Conservation (phyloP, 2,113 vertebrate genomes). For the Ophiodon elongatus region DNA sequence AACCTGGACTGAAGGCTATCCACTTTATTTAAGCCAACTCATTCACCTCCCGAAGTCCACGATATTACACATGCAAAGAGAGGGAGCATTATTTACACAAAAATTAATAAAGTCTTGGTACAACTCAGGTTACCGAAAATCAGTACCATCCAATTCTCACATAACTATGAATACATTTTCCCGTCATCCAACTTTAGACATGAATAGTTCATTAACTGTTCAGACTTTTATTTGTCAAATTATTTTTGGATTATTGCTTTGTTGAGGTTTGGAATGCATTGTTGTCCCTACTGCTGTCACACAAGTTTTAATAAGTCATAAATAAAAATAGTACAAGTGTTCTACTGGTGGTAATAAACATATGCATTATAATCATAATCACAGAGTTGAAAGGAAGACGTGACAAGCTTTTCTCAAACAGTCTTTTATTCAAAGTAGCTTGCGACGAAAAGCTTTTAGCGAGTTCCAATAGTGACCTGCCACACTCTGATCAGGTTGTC, state of each 20-base stretch:
- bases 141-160: not conserved
- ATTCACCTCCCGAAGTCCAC: not conserved
- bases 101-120: not conserved
- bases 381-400: not conserved
- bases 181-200: not conserved
- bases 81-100: not conserved
- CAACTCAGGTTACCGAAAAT: not conserved
- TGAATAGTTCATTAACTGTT: not conserved
- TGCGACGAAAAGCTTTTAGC: slow-evolving; percentile 83
- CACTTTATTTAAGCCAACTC: too few species aligned
- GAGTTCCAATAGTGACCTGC: slow-evolving; percentile 96
- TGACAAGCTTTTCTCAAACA: slow-evolving; percentile 64
- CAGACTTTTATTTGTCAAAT: not conserved
- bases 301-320: not conserved
- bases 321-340: not conserved
- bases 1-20: too few species aligned
- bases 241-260: not conserved
- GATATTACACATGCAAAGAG: too few species aligned
- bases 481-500: slow-evolving; percentile 97
- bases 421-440: slow-evolving; percentile 81
- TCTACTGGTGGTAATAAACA: not conserved
- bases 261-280: not conserved
- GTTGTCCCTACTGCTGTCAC: not conserved
- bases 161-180: not conserved
- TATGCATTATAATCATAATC: not conserved